Base-by-base conservation (phyloP, 2,797 vertebrate species). In the Brachymystax lenok region DNA sequence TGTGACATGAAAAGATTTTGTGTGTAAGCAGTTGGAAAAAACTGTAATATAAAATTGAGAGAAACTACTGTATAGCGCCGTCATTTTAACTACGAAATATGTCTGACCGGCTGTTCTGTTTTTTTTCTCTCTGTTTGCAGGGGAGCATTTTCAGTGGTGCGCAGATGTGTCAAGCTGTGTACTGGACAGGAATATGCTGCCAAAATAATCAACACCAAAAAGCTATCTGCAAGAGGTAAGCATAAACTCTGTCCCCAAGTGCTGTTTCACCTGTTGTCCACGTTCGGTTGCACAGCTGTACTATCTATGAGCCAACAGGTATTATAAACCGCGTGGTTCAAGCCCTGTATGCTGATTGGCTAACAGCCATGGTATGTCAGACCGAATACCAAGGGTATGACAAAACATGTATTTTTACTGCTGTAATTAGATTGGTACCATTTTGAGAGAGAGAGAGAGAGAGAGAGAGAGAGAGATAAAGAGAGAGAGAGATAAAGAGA, bases 141-240 rank as follows among this genome's bases (percentile, higher is more conserved):
- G 93, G 97, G 97, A 92, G 97, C 97, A 7, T 98, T 99, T 93
- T 99, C 97, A 56, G 97, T 98, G 85, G 97, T 99, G 89, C 96
- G 97, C 83, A 95, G 97, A 87, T 99, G 97, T 77, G 97, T 98
- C 73, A 99, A 99, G 94, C 95, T 98, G 88, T 98, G 96, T 84
- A 97, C 95, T 1, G 97, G 97, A 87, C 97, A 99, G 85, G 97
- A 99, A 83, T 96, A 98, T 0, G 97, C 97, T 0, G 97, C 97
- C 86, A 99, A 99, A 96, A 99, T 98, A 88, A 99, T 99, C 95
- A 99, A 99, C 94, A 99, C 97, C 91, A 99, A 99, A 96, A 99
- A 99, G 93, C 94, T 99, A 77, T 98, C 97, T 0, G 97, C 97
- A 76, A 95, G 97, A 97, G 97, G 97, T 98, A 93, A 94, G 95